Evolutionary conservation across 2,888 invertebrate genomes (phyloP).

Genomic region (Heliconius sara): DNA sequence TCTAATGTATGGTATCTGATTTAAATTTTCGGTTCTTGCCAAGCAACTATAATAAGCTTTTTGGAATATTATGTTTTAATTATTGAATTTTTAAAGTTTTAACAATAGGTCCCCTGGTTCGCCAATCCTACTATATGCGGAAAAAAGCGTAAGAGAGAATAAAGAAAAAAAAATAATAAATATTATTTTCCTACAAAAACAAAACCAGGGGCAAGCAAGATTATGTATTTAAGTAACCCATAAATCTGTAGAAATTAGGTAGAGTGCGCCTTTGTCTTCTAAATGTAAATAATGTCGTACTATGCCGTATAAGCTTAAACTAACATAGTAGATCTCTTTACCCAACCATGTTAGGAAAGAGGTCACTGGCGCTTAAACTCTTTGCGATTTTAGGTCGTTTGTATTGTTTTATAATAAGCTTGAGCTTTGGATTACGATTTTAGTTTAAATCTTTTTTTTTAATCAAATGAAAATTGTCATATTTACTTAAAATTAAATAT

Average conservation of each 20-base stretch:
- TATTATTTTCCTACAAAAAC: neutral
- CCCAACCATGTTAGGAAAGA: slow-evolving; percentile 27
- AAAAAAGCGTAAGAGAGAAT: no score
- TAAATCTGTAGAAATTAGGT: neutral
- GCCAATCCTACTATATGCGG: no score
- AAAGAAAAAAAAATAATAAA: neutral
- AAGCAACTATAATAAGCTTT: neutral
- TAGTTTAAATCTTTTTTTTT: no score
- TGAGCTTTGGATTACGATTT: neutral
- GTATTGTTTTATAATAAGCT: slow-evolving; percentile 22
- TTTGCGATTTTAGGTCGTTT: slow-evolving; percentile 38
- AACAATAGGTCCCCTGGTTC: no score
- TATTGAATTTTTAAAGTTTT: no score
- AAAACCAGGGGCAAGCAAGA: neutral
- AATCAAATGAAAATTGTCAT: no score
- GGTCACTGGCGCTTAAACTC: slow-evolving; percentile 38
- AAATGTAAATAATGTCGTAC: neutral
- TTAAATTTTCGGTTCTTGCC: neutral
- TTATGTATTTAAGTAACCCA: neutral
- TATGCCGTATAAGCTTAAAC: slow-evolving; percentile 25
- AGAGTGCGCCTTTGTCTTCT: slow-evolving; percentile 2
- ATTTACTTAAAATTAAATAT: no score
- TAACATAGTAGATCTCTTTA: slow-evolving; percentile 12
- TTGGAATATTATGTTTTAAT: neutral
- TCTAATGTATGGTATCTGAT: neutral